A percentile compares a stretch with the other conserved stretches of the same genome.
These are phyloP conservation scores for Drosophila littoralis DNA, from an alignment of 1,140 invertebrate species.

Conservation along the genomic window DNA sequence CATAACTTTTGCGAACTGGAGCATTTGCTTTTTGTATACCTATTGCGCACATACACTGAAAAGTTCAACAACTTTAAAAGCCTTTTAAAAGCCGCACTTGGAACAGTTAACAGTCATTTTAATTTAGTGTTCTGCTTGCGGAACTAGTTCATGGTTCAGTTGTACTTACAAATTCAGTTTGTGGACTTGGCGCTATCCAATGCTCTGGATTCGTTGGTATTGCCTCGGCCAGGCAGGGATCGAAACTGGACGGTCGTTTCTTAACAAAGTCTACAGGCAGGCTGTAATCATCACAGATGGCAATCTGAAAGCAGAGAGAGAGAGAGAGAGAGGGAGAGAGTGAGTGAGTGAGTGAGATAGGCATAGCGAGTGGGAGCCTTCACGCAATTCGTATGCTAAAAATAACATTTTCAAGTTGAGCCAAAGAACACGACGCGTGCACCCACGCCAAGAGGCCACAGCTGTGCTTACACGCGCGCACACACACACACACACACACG, in stretches of 20 bases:
- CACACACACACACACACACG: constrained; percentile 6
- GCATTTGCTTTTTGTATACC: too few relatives aligned
- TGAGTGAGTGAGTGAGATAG: background rate
- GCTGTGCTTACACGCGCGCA: constrained; percentile 12
- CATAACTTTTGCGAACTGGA: too few relatives aligned
- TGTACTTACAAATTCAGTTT: constrained; percentile 87
- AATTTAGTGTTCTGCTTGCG: background rate
- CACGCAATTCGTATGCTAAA: constrained; percentile 42
- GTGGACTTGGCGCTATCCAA: constrained; percentile 86
- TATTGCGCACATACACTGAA: too few relatives aligned
- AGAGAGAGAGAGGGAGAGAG: background rate
- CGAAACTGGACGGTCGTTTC: constrained; percentile 87
- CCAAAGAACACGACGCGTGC: constrained; percentile 41
- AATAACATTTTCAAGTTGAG: constrained; percentile 43
- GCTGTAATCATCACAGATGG: constrained; percentile 92
- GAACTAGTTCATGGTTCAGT: constrained; percentile 1
- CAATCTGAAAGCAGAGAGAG: constrained; percentile 87
- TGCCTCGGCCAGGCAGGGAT: constrained; percentile 86
- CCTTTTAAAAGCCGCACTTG: too few relatives aligned
- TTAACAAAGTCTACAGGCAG: constrained; percentile 91
- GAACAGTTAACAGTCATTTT: too few relatives aligned
- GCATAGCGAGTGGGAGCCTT: constrained; percentile 1
- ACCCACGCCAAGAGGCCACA: constrained; percentile 11
- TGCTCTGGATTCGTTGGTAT: constrained; percentile 84
- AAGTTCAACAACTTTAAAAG: too few relatives aligned